phyloP scores from a whole-genome alignment of 2,888 invertebrate genomes.

The Microctonus aethiopoides region DNA sequence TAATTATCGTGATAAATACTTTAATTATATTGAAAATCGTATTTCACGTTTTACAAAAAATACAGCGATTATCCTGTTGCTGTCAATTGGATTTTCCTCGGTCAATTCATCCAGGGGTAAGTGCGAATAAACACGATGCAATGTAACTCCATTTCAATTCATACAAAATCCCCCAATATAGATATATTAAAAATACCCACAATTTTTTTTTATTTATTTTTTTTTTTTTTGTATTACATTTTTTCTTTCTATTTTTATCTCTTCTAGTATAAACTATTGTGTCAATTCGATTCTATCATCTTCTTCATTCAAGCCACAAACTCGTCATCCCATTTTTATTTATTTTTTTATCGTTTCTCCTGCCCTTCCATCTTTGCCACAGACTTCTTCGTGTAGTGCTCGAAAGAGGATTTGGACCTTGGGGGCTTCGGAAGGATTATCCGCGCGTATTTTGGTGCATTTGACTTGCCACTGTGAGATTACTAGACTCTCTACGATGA shows the following conservation, averaged over 20 bases:
- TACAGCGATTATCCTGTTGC: conserved; percentile 26
- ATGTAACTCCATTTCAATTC: not conserved
- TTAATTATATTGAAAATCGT: not conserved
- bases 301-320: conserved; percentile 1
- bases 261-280: not conserved
- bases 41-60: conserved; percentile 5
- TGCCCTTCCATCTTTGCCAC: not conserved
- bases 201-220: not conserved
- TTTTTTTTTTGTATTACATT: not conserved
- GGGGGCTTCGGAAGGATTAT: conserved; percentile 4
- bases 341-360: conserved; percentile 4
- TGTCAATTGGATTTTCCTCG: conserved; percentile 29
- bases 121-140: not conserved
- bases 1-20: not conserved
- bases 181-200: no score
- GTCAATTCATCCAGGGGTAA: conserved; percentile 31
- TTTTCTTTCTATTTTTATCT: not conserved
- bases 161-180: not conserved
- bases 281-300: not conserved
- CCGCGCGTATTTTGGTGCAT: conserved; percentile 16
- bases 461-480: conserved; percentile 13
- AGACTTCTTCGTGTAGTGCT: conserved; percentile 5
- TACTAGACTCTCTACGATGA: conserved; percentile 2
- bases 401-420: not conserved
- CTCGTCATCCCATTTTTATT: not conserved